Evolutionary conservation across 2,888 invertebrate genomes (phyloP).

Genomic region (Glyphotaelius pellucidus): DNA sequence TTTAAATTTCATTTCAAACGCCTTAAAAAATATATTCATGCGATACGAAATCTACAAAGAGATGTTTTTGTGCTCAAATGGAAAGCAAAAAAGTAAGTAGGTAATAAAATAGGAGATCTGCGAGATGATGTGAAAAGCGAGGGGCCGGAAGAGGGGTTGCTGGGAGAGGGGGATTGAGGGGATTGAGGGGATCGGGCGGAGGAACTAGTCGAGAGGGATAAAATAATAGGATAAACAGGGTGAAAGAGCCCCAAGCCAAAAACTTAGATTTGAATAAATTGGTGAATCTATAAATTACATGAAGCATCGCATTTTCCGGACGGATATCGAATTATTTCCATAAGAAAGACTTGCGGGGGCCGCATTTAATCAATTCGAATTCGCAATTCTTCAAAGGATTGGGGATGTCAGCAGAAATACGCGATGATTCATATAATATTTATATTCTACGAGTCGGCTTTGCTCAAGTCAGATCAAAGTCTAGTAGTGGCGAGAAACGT

Average conservation of each 20-base stretch:
- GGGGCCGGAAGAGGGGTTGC: constrained; percentile 50
- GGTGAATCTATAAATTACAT: constrained; percentile 24
- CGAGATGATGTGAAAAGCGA: constrained; percentile 65
- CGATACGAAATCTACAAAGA: constrained; percentile 21
- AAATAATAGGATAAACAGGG: constrained; percentile 49
- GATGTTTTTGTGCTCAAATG: constrained; percentile 31
- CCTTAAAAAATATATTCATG: constrained; percentile 40
- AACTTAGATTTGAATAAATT: constrained; percentile 44
- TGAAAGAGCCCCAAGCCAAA: constrained; percentile 36
- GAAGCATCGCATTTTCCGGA: constrained; percentile 30
- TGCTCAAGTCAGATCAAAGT: not conserved
- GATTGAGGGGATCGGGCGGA: constrained; percentile 22
- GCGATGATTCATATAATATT: not conserved
- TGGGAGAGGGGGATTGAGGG: constrained; percentile 16
- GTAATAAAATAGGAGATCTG: constrained; percentile 61
- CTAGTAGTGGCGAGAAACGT: not conserved
- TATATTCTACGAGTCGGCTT: not conserved
- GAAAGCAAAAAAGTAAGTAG: constrained; percentile 62
- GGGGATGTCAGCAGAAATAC: not conserved
- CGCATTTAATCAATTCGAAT: constrained; percentile 16
- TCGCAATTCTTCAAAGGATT: not conserved
- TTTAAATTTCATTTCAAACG: constrained; percentile 8
- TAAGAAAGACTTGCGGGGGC: constrained; percentile 8
- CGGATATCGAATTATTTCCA: constrained; percentile 18
- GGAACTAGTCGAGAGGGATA: constrained; percentile 56